Evolutionary conservation across 2,888 invertebrate species (phyloP).

Genomic region (Ennomos quercinarius): DNA sequence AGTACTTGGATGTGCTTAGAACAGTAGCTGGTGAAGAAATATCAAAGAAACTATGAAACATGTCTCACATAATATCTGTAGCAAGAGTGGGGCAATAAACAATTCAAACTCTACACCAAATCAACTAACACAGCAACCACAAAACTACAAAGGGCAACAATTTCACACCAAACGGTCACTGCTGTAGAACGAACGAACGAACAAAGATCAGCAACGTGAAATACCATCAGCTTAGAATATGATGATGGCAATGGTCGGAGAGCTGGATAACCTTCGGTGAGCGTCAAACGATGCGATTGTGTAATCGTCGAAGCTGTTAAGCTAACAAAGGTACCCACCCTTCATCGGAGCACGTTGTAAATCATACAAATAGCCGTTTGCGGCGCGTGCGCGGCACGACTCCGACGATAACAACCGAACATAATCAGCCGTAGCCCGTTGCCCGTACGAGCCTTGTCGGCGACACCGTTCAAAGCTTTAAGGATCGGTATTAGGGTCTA

Average conservation of each 20-base stretch:
- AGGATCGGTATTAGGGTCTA: conserved; percentile 44
- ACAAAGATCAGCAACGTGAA: conserved; percentile 71
- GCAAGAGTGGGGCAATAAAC: conserved; percentile 28
- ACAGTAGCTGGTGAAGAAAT: neutral
- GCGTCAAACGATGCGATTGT: conserved; percentile 71
- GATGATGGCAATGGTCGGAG: conserved; percentile 41
- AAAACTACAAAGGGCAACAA: conserved; percentile 43
- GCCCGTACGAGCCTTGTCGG: conserved; percentile 39
- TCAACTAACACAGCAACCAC: conserved; percentile 23
- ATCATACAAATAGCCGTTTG: conserved; percentile 76
- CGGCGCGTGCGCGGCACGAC: conserved; percentile 76
- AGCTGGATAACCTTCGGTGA: conserved; percentile 68
- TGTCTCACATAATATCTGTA: conserved; percentile 1
- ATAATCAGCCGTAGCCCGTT: conserved; percentile 44
- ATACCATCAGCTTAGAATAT: conserved; percentile 54
- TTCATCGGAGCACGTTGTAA: conserved; percentile 71
- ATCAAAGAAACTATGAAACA: conserved; percentile 7
- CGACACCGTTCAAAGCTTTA: conserved; percentile 50
- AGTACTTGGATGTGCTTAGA: too few relatives aligned
- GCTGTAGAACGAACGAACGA: conserved; percentile 38
- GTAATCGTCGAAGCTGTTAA: conserved; percentile 69
- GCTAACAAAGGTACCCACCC: conserved; percentile 73
- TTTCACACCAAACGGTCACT: conserved; percentile 42
- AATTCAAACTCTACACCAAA: conserved; percentile 25
- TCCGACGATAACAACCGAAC: conserved; percentile 56